phyloP scores from a whole-genome alignment of 2,113 vertebrate genomes.

The Myocastor coypus region DNA sequence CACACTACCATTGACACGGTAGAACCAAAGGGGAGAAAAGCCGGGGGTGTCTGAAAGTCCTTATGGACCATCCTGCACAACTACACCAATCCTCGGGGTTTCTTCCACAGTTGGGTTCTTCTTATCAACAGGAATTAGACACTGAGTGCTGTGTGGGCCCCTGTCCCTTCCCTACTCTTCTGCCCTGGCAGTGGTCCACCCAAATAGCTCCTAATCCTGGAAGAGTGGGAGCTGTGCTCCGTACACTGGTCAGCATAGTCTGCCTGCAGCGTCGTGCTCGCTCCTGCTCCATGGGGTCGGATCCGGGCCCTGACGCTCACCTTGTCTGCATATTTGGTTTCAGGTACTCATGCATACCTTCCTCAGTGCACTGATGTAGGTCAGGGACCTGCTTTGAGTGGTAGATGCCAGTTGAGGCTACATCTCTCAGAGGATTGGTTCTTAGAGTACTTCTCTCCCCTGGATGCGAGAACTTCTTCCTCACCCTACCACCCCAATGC shows the following conservation, averaged over 20 bases:
- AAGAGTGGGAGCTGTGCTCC: background rate
- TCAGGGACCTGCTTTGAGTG: background rate
- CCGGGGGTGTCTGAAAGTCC: background rate
- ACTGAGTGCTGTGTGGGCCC: too few relatives aligned
- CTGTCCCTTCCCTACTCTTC: background rate
- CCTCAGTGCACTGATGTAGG: background rate
- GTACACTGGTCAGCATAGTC: background rate
- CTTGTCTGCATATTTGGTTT: background rate
- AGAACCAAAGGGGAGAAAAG: background rate
- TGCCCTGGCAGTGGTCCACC: background rate
- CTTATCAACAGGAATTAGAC: too few relatives aligned
- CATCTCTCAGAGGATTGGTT: background rate
- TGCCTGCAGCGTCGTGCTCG: background rate
- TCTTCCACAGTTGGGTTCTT: rapidly evolving
- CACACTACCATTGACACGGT: background rate
- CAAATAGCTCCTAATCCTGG: too few relatives aligned
- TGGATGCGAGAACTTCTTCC: background rate
- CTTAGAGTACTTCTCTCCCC: background rate
- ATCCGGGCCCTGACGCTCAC: rapidly evolving
- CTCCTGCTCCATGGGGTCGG: background rate
- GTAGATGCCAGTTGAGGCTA: background rate
- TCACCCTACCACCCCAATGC: background rate
- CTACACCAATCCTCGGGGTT: rapidly evolving
- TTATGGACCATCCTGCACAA: rapidly evolving
- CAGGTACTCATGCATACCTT: rapidly evolving